Evolutionary conservation across 1,140 invertebrate species (phyloP), one percentile per base, ranked within the genome.

Genomic region (Heliconius hermathena): DNA sequence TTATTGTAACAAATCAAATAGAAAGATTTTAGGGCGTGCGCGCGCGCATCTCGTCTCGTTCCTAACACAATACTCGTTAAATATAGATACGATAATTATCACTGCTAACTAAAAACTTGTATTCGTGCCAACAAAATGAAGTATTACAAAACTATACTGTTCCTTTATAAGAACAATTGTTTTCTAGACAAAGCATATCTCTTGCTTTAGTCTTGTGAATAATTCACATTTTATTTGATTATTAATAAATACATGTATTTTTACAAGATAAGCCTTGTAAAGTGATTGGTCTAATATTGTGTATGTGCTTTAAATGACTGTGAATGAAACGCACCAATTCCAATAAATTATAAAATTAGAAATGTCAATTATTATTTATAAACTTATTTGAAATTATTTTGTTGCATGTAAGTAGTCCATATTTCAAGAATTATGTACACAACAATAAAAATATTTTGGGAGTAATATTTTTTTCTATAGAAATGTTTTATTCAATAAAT

Each of bases 71-170:
- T 91, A 94, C 91, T 94, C 89, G 91, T 87, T 89, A 72, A 87
- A 93, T 93, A 92, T 93, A 93, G 92, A 91, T 77, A 85, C 77
- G 80, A 87, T 91, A 91, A 93, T 92, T 93, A 93, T 88, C 90
- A 88, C 83, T 80, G 85, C 82, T 81, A 79, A 85, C 85, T 88
- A 83, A 88, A 89, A 78, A 86, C 81, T 85, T 87, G 87, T 89
- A 87, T 74, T 72, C 52, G 75, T 92, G 93, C 93, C 93, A 94
- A 91, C 81, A 85, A 85, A 88, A 82, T 88, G 86, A 87, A 86
- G 82, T 81, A 88, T 88, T 86, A 85, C 82, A 83, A 82, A 83
- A 84, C 77, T 74, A 36, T 36, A 41, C 76, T 80, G 78, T 76
- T 57, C 33, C 49, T 83, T 82, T 78, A 81, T 6, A 79, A 82